Evolutionary conservation across 2,888 invertebrate genomes (phyloP), one percentile per base, ranked within the genome.

Genomic region (Plutella xylostella): DNA sequence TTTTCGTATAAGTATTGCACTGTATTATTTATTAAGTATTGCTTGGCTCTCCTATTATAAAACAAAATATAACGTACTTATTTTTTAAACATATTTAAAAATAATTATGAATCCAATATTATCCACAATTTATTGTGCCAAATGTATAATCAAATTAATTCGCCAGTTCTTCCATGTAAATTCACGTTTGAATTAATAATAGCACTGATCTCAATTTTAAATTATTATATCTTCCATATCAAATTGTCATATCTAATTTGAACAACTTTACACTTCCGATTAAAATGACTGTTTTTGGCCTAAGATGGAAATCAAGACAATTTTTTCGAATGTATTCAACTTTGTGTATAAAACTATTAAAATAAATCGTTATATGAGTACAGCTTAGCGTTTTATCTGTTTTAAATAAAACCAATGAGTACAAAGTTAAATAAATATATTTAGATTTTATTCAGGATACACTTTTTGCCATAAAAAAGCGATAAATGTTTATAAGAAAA

Each of bases 401-500:
- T 33, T 15, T n/a, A 33, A 33, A 7, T 15, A 14, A 37, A 37
- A 37, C 37, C 12, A 37, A 37, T 12, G 19, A 12, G 20, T 28
- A 28, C 37, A 37, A 37, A 37, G n/a, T 19, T n/a, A 19, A 19
- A 20, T 37, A n/a, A 12, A 20, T 37, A 35, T 19, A 37, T 12
- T 37, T 37, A 11, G 17, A 34, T 37, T 37, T n/a, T n/a, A 37
- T 37, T 20, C 20, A 37, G 20, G 20, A 37, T 48, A 42, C 37
- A 47, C 45, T 43, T 40, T 42, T 42, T 45, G 45, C 43, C 44
- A 19, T 50, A 47, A 44, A 63, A 60, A 60, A 59, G 55, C 57
- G 52, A 56, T 66, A 67, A 65, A 62, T 62, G 56, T 55, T 60
- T 25, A 5, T 20, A 42, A 30, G n/a, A 30, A 20, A 14, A 22